Percentiles rank a stretch among this genome's conserved stretches.
These are phyloP conservation scores for Anguilla japonica DNA, from an alignment of 2,113 vertebrate species.

Conservation along the genomic window DNA sequence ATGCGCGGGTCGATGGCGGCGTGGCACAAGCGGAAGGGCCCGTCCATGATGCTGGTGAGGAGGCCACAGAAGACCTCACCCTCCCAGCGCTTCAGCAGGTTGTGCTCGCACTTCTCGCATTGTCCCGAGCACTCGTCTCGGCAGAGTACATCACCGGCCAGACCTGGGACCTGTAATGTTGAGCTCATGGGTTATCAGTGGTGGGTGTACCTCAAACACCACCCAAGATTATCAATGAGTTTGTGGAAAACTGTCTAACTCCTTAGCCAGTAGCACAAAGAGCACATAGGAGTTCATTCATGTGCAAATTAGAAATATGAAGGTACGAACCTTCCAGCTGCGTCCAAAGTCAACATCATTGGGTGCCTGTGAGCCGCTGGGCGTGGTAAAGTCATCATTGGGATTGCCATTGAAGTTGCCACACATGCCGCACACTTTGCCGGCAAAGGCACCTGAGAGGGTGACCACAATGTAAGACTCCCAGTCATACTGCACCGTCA, in stretches of 20 bases:
- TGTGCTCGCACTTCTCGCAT: constrained; percentile 43
- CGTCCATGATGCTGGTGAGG: constrained; percentile 36
- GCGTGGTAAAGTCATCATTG: constrained; percentile 58
- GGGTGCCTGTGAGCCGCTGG: constrained; percentile 29
- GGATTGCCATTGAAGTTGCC: constrained; percentile 69
- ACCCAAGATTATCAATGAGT: too few species aligned
- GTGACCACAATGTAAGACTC: constrained; percentile 57
- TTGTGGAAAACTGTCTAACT: too few species aligned
- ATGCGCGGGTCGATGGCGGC: constrained; percentile 51
- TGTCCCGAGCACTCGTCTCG: constrained; percentile 45
- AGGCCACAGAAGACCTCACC: constrained; percentile 54
- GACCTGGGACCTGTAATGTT: too few species aligned
- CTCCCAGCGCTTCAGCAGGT: constrained; percentile 35
- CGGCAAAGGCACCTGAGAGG: constrained; percentile 48
- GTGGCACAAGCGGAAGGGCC: constrained; percentile 64
- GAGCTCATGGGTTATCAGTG: too few species aligned
- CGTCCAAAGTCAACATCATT: constrained; percentile 49
- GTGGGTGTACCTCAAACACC: too few species aligned
- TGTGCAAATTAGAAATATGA: too few species aligned
- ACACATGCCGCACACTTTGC: constrained; percentile 69
- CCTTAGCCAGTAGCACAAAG: too few species aligned
- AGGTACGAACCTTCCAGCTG: constrained; percentile 62
- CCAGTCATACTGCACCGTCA: constrained; percentile 72
- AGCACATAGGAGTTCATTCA: too few species aligned
- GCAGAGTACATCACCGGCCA: constrained; percentile 37